Evolutionary conservation across 1,140 invertebrate genomes (phyloP).

Genomic region (Drosophila albomicans): DNA sequence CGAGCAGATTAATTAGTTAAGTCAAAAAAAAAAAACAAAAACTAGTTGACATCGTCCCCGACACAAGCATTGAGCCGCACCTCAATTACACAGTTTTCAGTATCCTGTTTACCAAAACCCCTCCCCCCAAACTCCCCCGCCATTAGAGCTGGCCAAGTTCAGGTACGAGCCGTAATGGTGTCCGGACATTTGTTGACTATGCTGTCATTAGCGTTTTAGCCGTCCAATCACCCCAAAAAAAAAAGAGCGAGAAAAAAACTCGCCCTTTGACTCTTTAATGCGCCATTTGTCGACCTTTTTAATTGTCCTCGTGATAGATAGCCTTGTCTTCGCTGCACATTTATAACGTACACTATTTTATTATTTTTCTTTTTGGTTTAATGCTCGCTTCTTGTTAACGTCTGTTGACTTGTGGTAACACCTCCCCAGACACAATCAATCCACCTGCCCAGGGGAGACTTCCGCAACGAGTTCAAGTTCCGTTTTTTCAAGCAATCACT

Average conservation of each 20-base stretch:
- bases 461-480: conserved; percentile 31
- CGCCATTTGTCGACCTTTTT: conserved; percentile 61
- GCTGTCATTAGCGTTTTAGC: conserved; percentile 65
- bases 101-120: conserved; percentile 27
- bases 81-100: conserved; percentile 54
- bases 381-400: conserved; percentile 36
- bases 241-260: conserved; percentile 9
- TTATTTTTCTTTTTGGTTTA: background rate
- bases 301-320: conserved; percentile 72
- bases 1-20: conserved; percentile 77
- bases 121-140: background rate
- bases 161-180: conserved; percentile 61
- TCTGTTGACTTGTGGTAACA: conserved; percentile 59
- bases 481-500: conserved; percentile 13
- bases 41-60: conserved; percentile 66
- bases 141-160: conserved; percentile 54
- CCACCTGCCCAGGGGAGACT: background rate
- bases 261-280: conserved; percentile 66
- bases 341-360: background rate
- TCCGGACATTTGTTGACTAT: conserved; percentile 48
- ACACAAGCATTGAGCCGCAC: conserved; percentile 46
- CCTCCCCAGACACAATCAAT: conserved; percentile 35
- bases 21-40: conserved; percentile 52
- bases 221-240: conserved; percentile 58
- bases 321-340: conserved; percentile 34